These are phyloP conservation scores for Pristionchus arcanus DNA, from an alignment of 2,888 invertebrate species.

Conservation along the genomic window DNA sequence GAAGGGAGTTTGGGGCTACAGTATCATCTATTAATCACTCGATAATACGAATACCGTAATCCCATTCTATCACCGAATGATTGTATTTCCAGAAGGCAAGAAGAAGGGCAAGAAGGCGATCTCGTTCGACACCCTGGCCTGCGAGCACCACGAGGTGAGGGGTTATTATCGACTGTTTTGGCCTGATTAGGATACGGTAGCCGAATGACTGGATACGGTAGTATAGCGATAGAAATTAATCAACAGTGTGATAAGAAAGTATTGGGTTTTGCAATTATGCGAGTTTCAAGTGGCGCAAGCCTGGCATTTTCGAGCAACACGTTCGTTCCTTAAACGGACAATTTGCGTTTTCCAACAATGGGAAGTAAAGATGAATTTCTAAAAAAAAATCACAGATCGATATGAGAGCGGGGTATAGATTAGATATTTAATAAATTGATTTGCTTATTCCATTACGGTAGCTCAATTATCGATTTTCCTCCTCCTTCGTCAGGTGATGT, in stretches of 20 bases:
- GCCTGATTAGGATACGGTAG: no score
- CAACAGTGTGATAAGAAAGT: no score
- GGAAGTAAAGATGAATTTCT: no score
- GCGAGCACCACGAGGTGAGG: conserved; percentile 71
- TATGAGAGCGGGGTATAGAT: no score
- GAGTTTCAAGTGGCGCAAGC: neutral
- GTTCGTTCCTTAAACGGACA: neutral
- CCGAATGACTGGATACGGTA: neutral
- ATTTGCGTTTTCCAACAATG: neutral
- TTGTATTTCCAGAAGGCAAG: conserved; percentile 59
- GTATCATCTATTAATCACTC: no score
- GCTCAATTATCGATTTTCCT: neutral
- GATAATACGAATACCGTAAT: no score
- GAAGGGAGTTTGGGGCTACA: no score
- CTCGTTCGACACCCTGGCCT: conserved; percentile 68
- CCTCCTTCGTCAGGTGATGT: conserved; percentile 37
- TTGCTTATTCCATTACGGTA: neutral
- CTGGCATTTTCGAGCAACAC: neutral
- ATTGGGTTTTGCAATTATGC: no score
- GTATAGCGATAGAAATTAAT: no score
- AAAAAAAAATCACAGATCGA: no score
- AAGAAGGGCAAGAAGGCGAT: conserved; percentile 63
- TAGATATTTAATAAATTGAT: no score
- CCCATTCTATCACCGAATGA: neutral
- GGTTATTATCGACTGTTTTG: neutral